phyloP scores from a whole-genome alignment of 2,113 vertebrate species.

The Glareola pratincola region DNA sequence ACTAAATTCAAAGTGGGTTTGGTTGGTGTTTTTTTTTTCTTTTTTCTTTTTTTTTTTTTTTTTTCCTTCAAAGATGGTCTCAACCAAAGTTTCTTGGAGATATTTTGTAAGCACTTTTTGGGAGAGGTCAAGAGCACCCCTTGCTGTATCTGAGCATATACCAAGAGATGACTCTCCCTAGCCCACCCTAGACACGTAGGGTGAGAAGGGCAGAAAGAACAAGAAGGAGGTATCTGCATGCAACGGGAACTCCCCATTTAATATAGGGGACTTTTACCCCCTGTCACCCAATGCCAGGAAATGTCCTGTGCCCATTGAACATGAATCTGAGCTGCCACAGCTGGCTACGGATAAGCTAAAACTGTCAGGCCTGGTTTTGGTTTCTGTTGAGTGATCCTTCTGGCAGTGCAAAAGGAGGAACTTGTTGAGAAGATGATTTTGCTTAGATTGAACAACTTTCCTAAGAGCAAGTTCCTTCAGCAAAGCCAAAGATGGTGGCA shows the following conservation, averaged over 20 bases:
- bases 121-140: not conserved
- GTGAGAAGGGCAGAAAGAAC: not conserved
- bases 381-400: not conserved
- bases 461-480: not conserved
- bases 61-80: not conserved
- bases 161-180: not conserved
- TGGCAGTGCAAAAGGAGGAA: not conserved
- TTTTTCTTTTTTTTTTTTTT: not conserved
- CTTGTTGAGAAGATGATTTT: constrained; percentile 3
- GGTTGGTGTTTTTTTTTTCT: not conserved
- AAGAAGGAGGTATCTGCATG: not conserved
- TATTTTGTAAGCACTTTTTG: not conserved
- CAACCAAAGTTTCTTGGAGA: not conserved
- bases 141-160: not conserved
- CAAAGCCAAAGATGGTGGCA: not conserved
- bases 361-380: not conserved
- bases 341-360: not conserved
- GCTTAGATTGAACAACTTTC: not conserved
- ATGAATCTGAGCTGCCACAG: not conserved
- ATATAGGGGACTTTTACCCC: not conserved
- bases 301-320: not conserved
- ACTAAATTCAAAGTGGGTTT: not conserved
- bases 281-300: not conserved
- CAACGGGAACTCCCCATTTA: not conserved
- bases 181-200: fast-evolving